Evolutionary conservation across 2,888 invertebrate genomes (phyloP).

Genomic region (Hololepta plana): DNA sequence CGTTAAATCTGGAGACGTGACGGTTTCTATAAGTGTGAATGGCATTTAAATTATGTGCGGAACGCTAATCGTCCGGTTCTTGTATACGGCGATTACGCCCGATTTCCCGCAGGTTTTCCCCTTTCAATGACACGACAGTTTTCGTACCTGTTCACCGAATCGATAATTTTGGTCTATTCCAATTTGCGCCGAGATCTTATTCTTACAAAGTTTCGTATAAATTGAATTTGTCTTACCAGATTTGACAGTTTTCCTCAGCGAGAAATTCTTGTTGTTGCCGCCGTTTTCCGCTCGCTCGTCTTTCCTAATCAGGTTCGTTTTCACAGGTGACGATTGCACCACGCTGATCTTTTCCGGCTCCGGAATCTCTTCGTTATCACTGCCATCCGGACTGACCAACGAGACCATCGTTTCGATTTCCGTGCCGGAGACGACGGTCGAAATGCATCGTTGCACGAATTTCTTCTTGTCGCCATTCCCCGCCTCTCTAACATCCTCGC

Average conservation of each 20-base stretch:
- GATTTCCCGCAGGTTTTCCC: no score
- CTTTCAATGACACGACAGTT: no score
- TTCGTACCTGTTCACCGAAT: no score
- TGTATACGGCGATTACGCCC: no score
- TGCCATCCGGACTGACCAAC: constrained; percentile 43
- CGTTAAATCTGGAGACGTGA: no score
- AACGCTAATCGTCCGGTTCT: no score
- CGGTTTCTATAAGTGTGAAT: no score
- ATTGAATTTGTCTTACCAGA: constrained; percentile 25
- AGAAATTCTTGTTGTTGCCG: constrained; percentile 13
- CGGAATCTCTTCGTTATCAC: constrained; percentile 42
- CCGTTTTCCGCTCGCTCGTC: constrained; percentile 4
- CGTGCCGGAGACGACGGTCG: constrained; percentile 16
- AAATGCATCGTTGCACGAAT: constrained; percentile 14
- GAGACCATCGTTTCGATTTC: constrained; percentile 49
- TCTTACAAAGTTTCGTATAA: no score
- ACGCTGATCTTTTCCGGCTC: constrained; percentile 15
- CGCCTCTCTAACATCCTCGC: constrained; percentile 8
- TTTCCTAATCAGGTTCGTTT: constrained; percentile 9
- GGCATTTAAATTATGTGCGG: no score
- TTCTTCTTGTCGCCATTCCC: constrained; percentile 10
- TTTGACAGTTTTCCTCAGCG: constrained; percentile 24
- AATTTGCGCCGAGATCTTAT: no score
- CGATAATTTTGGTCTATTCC: no score
- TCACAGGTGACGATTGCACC: constrained; percentile 8